A percentile compares a stretch with the other conserved stretches of the same genome.
phyloP scores from a whole-genome alignment of 2,113 vertebrate genomes.

The Mobula hypostoma region DNA sequence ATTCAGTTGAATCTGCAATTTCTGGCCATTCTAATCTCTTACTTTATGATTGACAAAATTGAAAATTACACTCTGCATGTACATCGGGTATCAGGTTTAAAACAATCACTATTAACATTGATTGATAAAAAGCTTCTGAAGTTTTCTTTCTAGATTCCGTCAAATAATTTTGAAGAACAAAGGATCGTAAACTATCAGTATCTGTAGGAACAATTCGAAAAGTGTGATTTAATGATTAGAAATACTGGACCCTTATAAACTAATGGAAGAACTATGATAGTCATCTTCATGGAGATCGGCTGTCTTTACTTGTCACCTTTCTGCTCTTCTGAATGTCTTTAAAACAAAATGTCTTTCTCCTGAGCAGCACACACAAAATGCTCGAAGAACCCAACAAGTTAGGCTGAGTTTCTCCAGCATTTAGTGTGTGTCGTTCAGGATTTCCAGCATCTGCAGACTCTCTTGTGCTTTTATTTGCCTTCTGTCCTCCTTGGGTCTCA shows the following conservation, averaged over 20 bases:
- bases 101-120: background rate
- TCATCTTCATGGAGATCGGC: background rate
- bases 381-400: no score
- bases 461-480: no score
- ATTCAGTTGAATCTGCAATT: background rate
- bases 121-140: background rate
- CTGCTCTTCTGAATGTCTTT: background rate
- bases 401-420: no score
- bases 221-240: background rate
- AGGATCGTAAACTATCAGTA: background rate
- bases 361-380: no score
- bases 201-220: background rate
- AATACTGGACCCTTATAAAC: background rate
- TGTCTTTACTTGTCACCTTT: background rate
- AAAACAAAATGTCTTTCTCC: background rate
- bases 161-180: background rate
- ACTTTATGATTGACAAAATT: background rate
- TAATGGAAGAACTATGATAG: background rate
- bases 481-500: background rate
- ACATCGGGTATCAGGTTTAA: background rate
- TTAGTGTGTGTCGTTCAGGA: no score
- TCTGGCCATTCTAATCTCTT: no score
- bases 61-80: background rate
- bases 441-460: no score
- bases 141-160: background rate